Conservation (phyloP, 2,888 invertebrate species). For the Eupithecia inturbata region DNA sequence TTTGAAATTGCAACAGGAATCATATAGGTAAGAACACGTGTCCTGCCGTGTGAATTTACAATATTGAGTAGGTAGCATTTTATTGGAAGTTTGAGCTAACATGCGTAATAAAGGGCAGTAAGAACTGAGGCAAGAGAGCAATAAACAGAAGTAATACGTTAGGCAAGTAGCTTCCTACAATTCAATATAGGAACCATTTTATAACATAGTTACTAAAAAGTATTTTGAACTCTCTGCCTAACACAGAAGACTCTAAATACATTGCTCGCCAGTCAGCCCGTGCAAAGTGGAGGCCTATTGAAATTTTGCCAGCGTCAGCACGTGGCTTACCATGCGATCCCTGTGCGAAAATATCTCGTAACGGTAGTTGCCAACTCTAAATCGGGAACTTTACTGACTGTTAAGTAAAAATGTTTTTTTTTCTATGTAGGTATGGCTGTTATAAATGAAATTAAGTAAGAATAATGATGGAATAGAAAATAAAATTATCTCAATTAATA, state of each 20-base stretch:
- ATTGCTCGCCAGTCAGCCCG: background rate
- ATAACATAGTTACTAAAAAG: background rate
- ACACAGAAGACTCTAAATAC: background rate
- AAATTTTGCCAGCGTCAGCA: conserved; percentile 31
- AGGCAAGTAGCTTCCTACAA: background rate
- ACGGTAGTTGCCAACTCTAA: conserved; percentile 20
- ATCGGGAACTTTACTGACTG: conserved; percentile 14
- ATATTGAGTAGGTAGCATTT: background rate
- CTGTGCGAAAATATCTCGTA: background rate
- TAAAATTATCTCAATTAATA: background rate
- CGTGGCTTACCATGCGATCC: conserved; percentile 27
- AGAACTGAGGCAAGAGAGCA: background rate
- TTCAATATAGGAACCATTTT: background rate
- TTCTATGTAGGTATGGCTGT: background rate
- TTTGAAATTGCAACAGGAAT: background rate
- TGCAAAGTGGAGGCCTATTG: conserved; percentile 21
- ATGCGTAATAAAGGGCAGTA: background rate
- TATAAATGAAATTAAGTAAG: background rate
- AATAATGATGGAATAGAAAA: background rate
- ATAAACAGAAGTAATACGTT: background rate
- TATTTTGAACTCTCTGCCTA: background rate
- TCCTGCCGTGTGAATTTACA: conserved; percentile 7
- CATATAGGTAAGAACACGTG: conserved; percentile 1
- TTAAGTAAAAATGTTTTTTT: background rate
- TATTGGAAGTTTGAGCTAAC: background rate